phyloP scores from a whole-genome alignment of 2,888 invertebrate species.

The Sinodicranocentrus sp. region DNA sequence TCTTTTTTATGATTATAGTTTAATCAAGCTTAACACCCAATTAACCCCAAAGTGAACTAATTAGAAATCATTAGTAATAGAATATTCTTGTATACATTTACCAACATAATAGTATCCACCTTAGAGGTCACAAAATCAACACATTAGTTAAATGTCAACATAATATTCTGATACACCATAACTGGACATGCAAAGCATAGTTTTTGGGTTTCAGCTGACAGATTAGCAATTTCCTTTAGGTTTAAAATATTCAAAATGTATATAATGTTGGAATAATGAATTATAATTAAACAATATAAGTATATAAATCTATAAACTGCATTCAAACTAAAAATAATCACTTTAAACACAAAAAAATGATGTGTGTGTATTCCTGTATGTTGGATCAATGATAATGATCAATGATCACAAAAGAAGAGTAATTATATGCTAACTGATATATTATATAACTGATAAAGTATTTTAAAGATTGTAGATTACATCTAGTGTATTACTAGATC shows the following conservation, averaged over 20 bases:
- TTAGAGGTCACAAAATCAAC: not conserved
- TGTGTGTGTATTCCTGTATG: constrained; percentile 65
- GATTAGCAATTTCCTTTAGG: not conserved
- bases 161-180: not conserved
- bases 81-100: constrained; percentile 53
- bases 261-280: constrained; percentile 7
- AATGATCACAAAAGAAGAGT: constrained; percentile 46
- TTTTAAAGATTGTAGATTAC: constrained; percentile 21
- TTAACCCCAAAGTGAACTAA: constrained; percentile 44
- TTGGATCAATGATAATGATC: constrained; percentile 51
- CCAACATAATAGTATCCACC: constrained; percentile 46
- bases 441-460: constrained; percentile 17
- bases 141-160: not conserved
- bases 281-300: not conserved
- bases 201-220: constrained; percentile 18
- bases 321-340: constrained; percentile 51
- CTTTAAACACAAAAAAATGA: constrained; percentile 53
- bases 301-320: constrained; percentile 47
- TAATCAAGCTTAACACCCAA: constrained; percentile 64
- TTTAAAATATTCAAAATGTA: not conserved
- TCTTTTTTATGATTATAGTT: constrained; percentile 48
- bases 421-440: not conserved
- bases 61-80: constrained; percentile 12
- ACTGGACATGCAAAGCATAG: constrained; percentile 3
- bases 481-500: constrained; percentile 22